Base-by-base conservation (phyloP, 2,797 vertebrate genomes). In the Melopsittacus undulatus region DNA sequence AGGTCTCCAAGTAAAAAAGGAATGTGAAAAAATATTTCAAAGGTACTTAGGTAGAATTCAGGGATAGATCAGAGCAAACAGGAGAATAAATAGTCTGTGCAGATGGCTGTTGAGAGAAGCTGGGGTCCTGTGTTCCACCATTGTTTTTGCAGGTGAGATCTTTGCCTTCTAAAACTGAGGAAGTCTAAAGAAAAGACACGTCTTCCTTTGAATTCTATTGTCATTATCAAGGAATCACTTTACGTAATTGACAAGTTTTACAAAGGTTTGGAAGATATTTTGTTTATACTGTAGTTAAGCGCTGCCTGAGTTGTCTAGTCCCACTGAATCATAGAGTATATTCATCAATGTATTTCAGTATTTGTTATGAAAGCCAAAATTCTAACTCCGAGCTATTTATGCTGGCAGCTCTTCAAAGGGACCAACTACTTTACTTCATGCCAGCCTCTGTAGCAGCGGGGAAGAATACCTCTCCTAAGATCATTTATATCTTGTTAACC, bases 311-410 rank as follows among this genome's bases (percentile, higher is more conserved):
- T 94, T 93, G 46, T 83, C 94, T 90, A 80, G 89, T 91, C 85
- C 51, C 77, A 48, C 46, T 90, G 88, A 97, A 94, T 77, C 72
- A 78, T 87, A 70, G 49, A 85, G 66, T 85, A 73, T 87, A 92
- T 93, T 89, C 78, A 89, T 94, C 96, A 96, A 89, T 94, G 43
- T 86, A 95, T 97, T 97, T 96, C 94, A 89, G 77, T 89, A 84
- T 97, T 94, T 96, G 83, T 97, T 97, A 95, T 96, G 95, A 95
- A 94, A 97, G 96, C 80, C 56, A 83, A 94, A 96, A 94, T 95
- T 95, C 95, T 95, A 94, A 96, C 94, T 96, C 81, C 84, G 69
- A 95, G 94, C 89, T 97, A 96, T 96, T 97, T 97, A 91, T 74
- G 75, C 90, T 97, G 97, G 97, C 97, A 97, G 23, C 5, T 3